Conservation (phyloP, 2,113 vertebrate genomes). For the Malurus melanocephalus region DNA sequence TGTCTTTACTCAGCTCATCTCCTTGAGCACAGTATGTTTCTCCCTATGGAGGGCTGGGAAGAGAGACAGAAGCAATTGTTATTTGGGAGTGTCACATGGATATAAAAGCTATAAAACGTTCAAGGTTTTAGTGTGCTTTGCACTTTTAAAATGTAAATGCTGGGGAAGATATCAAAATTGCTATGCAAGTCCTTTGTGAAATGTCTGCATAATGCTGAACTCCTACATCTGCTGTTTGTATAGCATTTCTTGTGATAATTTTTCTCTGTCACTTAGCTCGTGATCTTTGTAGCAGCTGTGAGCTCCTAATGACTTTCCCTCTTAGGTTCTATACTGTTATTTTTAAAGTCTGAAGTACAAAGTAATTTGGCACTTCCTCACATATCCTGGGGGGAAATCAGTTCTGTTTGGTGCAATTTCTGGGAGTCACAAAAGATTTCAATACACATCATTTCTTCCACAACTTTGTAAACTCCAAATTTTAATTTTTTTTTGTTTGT, state of each 20-base stretch:
- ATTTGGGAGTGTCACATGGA: not conserved
- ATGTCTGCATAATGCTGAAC: slow-evolving; percentile 39
- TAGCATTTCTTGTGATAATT: slow-evolving; percentile 67
- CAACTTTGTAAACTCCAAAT: not conserved
- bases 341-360: slow-evolving; percentile 48
- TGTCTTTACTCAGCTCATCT: slow-evolving; percentile 36
- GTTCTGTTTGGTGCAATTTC: not conserved
- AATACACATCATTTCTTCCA: not conserved
- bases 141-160: slow-evolving; percentile 57
- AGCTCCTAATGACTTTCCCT: slow-evolving; percentile 70
- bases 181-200: slow-evolving; percentile 48
- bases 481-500: not conserved
- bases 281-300: slow-evolving; percentile 67
- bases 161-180: slow-evolving; percentile 37
- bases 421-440: not conserved
- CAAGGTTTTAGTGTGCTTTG: slow-evolving; percentile 40
- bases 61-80: not conserved
- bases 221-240: slow-evolving; percentile 67
- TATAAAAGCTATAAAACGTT: slow-evolving; percentile 19
- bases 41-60: not conserved
- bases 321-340: slow-evolving; percentile 51
- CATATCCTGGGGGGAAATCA: slow-evolving; percentile 9
- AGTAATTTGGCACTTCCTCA: slow-evolving; percentile 43
- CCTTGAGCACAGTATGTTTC: not conserved
- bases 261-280: slow-evolving; percentile 59